phyloP scores from a whole-genome alignment of 2,113 vertebrate species.

The Rattus rattus region DNA sequence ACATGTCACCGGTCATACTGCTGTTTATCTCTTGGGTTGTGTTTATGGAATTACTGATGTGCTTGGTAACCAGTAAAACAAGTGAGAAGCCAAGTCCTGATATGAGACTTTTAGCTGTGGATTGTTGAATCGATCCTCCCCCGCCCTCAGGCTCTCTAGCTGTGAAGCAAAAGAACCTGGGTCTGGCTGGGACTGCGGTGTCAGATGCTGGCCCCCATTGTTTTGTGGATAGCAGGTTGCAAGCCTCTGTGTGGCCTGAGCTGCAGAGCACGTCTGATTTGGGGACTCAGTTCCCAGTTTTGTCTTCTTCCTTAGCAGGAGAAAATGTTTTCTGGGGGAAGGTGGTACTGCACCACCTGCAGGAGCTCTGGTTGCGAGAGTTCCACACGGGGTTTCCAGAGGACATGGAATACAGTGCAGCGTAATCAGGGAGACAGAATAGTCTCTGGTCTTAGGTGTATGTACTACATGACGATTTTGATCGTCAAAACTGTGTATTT shows the following conservation, averaged over 20 bases:
- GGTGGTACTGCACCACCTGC: not conserved
- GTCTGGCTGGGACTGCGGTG: not conserved
- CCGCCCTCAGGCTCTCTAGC: not conserved
- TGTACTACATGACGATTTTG: not conserved
- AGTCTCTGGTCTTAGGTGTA: not conserved
- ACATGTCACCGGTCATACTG: not conserved
- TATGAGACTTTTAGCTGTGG: not conserved
- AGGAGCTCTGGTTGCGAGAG: not conserved
- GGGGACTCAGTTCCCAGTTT: not conserved
- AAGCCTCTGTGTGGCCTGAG: conserved; percentile 18
- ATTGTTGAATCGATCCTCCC: not conserved
- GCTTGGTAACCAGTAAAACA: not conserved
- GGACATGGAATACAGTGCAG: not conserved
- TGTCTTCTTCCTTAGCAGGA: conserved; percentile 2
- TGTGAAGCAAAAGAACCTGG: not conserved
- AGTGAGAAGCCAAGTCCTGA: not conserved
- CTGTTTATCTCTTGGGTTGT: not conserved
- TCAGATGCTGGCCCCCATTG: conserved; percentile 1
- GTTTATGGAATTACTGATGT: not conserved
- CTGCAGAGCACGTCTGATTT: not conserved
- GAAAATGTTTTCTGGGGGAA: not conserved
- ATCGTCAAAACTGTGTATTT: not conserved
- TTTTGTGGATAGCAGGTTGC: conserved; percentile 33
- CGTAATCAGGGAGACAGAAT: not conserved
- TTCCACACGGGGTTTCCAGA: not conserved